A percentile compares a stretch with the other conserved stretches of the same genome.
Evolutionary conservation across 1,140 invertebrate species (phyloP).

Genomic region (Pseudachorutes palmiensis): DNA sequence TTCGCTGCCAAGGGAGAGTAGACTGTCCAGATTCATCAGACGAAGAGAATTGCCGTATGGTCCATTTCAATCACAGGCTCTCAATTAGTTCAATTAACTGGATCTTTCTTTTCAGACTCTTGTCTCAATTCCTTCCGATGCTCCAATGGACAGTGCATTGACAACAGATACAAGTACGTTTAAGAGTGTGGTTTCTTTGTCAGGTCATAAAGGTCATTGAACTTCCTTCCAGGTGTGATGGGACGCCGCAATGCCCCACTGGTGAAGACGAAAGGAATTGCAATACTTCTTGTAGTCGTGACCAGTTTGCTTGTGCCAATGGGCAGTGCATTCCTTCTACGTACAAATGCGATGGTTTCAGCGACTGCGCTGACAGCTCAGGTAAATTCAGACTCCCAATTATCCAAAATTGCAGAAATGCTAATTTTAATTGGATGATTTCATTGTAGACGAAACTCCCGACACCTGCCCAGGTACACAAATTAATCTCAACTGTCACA

Average conservation of each 20-base stretch:
- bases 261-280: constrained; percentile 10
- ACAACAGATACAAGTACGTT: constrained; percentile 1
- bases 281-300: constrained; percentile 35
- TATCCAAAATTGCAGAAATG: neutral
- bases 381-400: neutral
- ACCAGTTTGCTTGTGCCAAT: constrained; percentile 48
- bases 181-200: too few relatives aligned
- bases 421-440: neutral
- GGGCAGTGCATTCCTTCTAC: constrained; percentile 41
- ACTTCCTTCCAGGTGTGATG: constrained; percentile 5
- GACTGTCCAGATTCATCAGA: constrained; percentile 46
- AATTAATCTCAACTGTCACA: neutral
- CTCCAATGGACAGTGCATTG: constrained; percentile 17
- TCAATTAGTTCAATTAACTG: constrained; percentile 10
- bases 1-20: constrained; percentile 15
- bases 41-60: constrained; percentile 43
- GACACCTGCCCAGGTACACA: constrained; percentile 29
- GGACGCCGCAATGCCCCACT: constrained; percentile 1
- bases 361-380: neutral
- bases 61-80: neutral
- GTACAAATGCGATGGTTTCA: constrained; percentile 38
- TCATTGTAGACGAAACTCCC: constrained; percentile 40
- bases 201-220: neutral
- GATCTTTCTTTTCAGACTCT: neutral
- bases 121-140: constrained; percentile 15